A percentile compares a stretch with the other conserved stretches of the same genome.
These are phyloP conservation scores for Ferrisia virgata DNA, from an alignment of 2,888 invertebrate species.

Conservation along the genomic window DNA sequence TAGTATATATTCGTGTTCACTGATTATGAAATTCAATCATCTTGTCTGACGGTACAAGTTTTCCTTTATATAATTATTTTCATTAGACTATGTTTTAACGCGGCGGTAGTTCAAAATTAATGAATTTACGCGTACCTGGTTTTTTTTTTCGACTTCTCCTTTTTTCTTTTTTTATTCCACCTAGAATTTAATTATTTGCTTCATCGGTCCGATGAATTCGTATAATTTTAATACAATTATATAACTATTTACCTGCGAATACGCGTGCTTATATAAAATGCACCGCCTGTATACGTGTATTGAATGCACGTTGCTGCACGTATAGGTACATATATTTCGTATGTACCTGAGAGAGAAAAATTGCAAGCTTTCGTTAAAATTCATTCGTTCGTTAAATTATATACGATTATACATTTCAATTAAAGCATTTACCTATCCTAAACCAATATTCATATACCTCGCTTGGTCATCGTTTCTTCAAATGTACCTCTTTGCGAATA, in stretches of 20 bases:
- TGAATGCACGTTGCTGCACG: neutral
- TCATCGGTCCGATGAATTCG: neutral
- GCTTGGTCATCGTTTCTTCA: neutral
- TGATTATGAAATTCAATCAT: constrained; percentile 7
- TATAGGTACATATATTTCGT: neutral
- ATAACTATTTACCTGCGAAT: neutral
- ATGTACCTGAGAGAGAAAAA: neutral
- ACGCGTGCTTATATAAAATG: neutral
- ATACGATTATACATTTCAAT: neutral
- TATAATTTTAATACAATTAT: neutral
- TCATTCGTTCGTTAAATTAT: constrained; percentile 3
- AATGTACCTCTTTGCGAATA: neutral
- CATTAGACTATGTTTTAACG: neutral
- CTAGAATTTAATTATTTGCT: neutral
- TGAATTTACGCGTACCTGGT: neutral
- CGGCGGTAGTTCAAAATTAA: neutral
- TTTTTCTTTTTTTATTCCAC: too few species aligned
- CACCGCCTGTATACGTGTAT: too few species aligned
- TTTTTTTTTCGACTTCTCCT: neutral
- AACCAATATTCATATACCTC: neutral
- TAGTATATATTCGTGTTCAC: neutral
- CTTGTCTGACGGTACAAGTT: neutral
- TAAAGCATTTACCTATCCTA: neutral
- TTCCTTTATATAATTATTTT: neutral
- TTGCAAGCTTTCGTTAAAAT: neutral